phyloP scores from a whole-genome alignment of 2,113 vertebrate genomes.

The Tympanuchus pallidicinctus region DNA sequence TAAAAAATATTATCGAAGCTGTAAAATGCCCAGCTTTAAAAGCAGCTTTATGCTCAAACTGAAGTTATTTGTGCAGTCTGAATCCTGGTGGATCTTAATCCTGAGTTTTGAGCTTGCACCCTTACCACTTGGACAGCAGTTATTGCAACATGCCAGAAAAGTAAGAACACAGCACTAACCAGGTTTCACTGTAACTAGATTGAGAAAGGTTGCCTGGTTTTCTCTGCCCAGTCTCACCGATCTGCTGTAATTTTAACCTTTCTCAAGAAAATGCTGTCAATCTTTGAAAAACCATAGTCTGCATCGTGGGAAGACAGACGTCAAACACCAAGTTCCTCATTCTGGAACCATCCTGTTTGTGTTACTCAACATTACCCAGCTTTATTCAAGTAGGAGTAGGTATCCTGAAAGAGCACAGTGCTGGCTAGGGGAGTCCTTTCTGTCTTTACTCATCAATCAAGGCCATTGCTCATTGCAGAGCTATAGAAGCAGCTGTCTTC shows the following conservation, averaged over 20 bases:
- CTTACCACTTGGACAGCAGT: neutral
- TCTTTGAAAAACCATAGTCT: neutral
- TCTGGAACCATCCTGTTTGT: rapidly evolving
- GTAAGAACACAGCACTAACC: neutral
- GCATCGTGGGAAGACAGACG: neutral
- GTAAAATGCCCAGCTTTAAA: neutral
- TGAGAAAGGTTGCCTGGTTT: neutral
- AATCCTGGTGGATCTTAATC: neutral
- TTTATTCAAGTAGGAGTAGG: neutral
- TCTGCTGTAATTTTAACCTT: neutral
- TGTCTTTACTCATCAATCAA: neutral
- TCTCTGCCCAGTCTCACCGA: neutral
- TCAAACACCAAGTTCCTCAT: neutral
- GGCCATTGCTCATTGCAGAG: neutral
- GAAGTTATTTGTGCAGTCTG: neutral
- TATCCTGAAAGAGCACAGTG: neutral
- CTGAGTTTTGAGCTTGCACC: neutral
- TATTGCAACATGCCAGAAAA: neutral
- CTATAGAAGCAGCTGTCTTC: neutral
- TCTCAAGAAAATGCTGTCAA: neutral
- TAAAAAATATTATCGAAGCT: neutral
- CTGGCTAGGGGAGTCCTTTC: rapidly evolving
- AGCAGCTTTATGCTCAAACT: neutral
- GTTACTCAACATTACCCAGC: neutral
- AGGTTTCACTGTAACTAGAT: neutral